Evolutionary conservation across 2,797 vertebrate species (phyloP), one percentile per base, ranked within the genome.

Genomic region (Sphaeramia orbicularis): DNA sequence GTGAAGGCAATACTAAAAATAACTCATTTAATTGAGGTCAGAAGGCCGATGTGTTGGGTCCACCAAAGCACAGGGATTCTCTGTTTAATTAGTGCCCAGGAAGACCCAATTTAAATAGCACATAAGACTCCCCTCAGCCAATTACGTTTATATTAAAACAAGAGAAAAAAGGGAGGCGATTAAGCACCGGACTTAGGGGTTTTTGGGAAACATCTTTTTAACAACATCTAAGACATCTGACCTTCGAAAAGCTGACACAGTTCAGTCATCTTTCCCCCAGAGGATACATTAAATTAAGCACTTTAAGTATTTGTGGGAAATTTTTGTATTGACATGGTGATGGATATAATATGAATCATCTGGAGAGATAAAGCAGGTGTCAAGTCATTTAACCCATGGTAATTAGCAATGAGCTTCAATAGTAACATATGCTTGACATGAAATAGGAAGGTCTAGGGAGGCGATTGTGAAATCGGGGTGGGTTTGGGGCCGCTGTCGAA

Each of bases 51-150:
- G 81, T 84, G 86, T 78, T 86, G 85, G 88, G 91, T 91, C 90
- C 75, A 79, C 81, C 73, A 90, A 92, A 91, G 90, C 82, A 78
- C 82, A 35, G 86, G 55, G 87, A 91, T 89, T 87, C 84, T 90
- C 84, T 86, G 86, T 88, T 94, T 94, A 94, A 94, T 95, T 94
- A 94, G 94, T 92, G 91, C 89, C 89, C 86, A 93, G 74, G 83
- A 92, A 93, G 89, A 93, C 85, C 92, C 91, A 71, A 91, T 93
- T 93, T 93, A 93, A 90, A 91, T 86, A 80, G 88, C 81, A 76
- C 80, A 85, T 66, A 72, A 74, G 71, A 72, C 74, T 88, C 75
- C 84, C 84, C 85, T 87, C 54, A 90, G 88, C 65, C 90, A 93
- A 93, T 93, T 93, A 88, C 86, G 88, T 88, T 84, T 71, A 86